Conservation (phyloP, 1,140 invertebrate species). For the Megathymus violae region DNA sequence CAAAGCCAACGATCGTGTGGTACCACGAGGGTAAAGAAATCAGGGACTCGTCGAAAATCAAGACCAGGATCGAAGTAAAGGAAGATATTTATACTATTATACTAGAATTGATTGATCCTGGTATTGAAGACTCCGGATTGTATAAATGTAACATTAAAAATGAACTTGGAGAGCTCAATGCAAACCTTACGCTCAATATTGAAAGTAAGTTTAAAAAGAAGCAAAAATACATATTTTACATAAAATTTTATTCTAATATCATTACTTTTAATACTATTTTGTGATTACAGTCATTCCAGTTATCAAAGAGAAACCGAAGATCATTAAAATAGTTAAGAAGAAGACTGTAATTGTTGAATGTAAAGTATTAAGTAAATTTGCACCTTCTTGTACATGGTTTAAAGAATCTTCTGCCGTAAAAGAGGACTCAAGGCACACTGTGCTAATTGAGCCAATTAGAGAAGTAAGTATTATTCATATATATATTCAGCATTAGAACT, state of each 20-base stretch:
- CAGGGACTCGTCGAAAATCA: slow-evolving; percentile 91
- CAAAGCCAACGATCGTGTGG: slow-evolving; percentile 97
- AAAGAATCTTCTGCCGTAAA: slow-evolving; percentile 92
- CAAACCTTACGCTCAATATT: slow-evolving; percentile 98
- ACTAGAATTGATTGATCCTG: slow-evolving; percentile 96
- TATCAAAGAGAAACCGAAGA: slow-evolving; percentile 95
- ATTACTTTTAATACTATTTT: slow-evolving; percentile 34
- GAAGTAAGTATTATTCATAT: slow-evolving; percentile 85
- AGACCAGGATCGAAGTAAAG: slow-evolving; percentile 90
- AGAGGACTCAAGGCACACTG: slow-evolving; percentile 89
- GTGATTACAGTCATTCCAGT: neutral
- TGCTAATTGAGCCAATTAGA: slow-evolving; percentile 90
- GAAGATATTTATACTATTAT: slow-evolving; percentile 95
- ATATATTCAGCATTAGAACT: neutral
- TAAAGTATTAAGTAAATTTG: slow-evolving; percentile 93
- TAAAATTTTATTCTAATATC: too few relatives aligned
- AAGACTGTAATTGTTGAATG: slow-evolving; percentile 96
- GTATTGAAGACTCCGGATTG: slow-evolving; percentile 96
- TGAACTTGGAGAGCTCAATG: slow-evolving; percentile 96
- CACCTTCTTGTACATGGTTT: slow-evolving; percentile 95
- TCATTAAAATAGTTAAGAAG: slow-evolving; percentile 95
- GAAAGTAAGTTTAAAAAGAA: slow-evolving; percentile 90
- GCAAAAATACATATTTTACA: neutral
- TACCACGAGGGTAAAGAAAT: slow-evolving; percentile 91
- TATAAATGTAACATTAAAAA: slow-evolving; percentile 99